A percentile compares a stretch with the other conserved stretches of the same genome.
phyloP scores from a whole-genome alignment of 2,888 invertebrate species.

The Drosophila subsilvestris region DNA sequence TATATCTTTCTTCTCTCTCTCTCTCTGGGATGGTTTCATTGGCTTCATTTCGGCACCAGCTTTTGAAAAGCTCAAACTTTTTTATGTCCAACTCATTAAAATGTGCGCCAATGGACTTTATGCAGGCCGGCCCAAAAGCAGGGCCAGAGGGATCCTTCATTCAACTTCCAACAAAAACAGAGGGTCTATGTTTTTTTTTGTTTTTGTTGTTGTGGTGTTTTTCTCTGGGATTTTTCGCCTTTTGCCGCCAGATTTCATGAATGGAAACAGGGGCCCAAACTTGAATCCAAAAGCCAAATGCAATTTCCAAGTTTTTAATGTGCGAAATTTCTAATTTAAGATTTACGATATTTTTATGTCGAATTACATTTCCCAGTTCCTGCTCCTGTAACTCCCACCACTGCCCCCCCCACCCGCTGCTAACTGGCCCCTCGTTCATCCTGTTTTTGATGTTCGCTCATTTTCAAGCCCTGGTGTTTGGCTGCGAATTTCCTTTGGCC shows the following conservation, averaged over 20 bases:
- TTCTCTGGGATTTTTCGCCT: conserved; percentile 22
- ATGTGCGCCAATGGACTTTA: conserved; percentile 73
- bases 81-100: conserved; percentile 81
- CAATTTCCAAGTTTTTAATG: conserved; percentile 81
- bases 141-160: conserved; percentile 24
- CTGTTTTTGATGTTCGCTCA: conserved; percentile 64
- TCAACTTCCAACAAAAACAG: conserved; percentile 9
- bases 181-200: conserved; percentile 23
- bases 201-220: conserved; percentile 3
- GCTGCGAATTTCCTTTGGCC: conserved; percentile 59
- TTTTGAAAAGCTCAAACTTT: conserved; percentile 76
- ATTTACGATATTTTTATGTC: conserved; percentile 80
- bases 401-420: neutral
- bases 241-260: conserved; percentile 42
- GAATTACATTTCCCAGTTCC: conserved; percentile 64
- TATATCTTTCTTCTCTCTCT: neutral
- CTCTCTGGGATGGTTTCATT: conserved; percentile 52
- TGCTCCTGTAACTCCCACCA: conserved; percentile 6
- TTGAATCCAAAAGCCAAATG: conserved; percentile 60
- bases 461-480: conserved; percentile 71
- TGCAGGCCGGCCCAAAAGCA: conserved; percentile 40
- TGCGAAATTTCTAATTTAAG: conserved; percentile 81
- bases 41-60: conserved; percentile 69
- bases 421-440: neutral
- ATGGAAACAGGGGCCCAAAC: conserved; percentile 37